Evolutionary conservation across 1,140 invertebrate genomes (phyloP).

Genomic region (Cydia splendana): DNA sequence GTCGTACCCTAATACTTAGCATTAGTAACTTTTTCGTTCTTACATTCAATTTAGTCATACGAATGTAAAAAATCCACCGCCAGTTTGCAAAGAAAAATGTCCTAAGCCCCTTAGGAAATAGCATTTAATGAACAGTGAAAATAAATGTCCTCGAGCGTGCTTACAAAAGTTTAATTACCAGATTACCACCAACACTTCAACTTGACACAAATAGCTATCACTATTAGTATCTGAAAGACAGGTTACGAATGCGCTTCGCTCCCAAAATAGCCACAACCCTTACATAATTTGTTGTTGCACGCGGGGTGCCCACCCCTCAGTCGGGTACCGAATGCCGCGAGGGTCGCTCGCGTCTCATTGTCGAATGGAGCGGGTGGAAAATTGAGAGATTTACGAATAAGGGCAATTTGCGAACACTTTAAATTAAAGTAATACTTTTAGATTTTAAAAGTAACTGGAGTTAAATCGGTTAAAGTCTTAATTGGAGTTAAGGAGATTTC

Average conservation of each 20-base stretch:
- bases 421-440: too few relatives aligned
- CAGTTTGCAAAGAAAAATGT: too few relatives aligned
- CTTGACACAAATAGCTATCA: constrained; percentile 21
- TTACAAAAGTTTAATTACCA: constrained; percentile 43
- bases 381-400: too few relatives aligned
- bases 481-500: too few relatives aligned
- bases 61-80: too few relatives aligned
- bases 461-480: not conserved
- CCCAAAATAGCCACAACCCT: constrained; percentile 75
- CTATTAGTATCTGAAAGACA: constrained; percentile 48
- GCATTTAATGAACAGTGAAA: too few relatives aligned
- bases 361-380: too few relatives aligned
- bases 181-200: constrained; percentile 37
- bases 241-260: constrained; percentile 56
- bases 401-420: too few relatives aligned
- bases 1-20: too few relatives aligned
- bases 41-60: too few relatives aligned
- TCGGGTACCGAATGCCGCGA: constrained; percentile 37
- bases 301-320: constrained; percentile 61
- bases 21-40: not conserved
- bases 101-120: too few relatives aligned
- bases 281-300: constrained; percentile 69
- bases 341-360: constrained; percentile 37
- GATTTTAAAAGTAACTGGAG: not conserved
- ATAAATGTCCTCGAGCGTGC: not conserved